These are phyloP conservation scores for Eupithecia pulchellata DNA, from an alignment of 2,888 invertebrate genomes.

Conservation along the genomic window DNA sequence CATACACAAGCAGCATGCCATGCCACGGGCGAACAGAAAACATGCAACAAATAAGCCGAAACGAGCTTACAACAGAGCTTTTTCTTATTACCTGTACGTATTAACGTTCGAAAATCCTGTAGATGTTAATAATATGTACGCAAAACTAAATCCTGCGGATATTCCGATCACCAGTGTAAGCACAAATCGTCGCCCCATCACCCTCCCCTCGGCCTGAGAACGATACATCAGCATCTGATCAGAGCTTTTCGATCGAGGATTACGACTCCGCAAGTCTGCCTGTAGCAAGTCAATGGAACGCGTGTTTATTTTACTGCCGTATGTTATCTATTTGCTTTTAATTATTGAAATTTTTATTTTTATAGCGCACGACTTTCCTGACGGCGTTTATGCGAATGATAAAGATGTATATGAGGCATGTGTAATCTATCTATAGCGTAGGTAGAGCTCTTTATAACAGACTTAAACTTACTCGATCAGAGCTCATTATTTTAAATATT, in stretches of 20 bases:
- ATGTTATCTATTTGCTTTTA: not conserved
- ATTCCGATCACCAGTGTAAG: constrained; percentile 90
- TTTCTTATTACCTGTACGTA: constrained; percentile 77
- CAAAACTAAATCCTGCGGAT: constrained; percentile 91
- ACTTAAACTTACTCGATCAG: not conserved
- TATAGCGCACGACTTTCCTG: not conserved
- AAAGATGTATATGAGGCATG: not conserved
- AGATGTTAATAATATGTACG: constrained; percentile 88
- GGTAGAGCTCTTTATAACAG: not conserved
- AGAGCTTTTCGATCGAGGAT: constrained; percentile 35
- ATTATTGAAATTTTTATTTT: not conserved
- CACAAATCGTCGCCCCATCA: constrained; percentile 88
- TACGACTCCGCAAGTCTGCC: constrained; percentile 19
- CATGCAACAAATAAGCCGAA: constrained; percentile 7
- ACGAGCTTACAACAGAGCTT: constrained; percentile 46
- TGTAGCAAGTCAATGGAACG: constrained; percentile 30
- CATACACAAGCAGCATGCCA: constrained; percentile 27
- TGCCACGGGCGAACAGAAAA: constrained; percentile 4
- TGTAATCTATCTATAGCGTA: not conserved
- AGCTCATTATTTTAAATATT: too few relatives aligned
- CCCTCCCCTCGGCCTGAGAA: constrained; percentile 80
- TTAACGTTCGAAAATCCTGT: constrained; percentile 81
- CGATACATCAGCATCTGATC: constrained; percentile 21
- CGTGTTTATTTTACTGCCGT: not conserved
- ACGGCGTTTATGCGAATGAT: not conserved